A percentile compares a stretch with the other conserved stretches of the same genome.
Conservation (phyloP, 2,113 vertebrate genomes). For the Trichomycterus rosablanca region DNA sequence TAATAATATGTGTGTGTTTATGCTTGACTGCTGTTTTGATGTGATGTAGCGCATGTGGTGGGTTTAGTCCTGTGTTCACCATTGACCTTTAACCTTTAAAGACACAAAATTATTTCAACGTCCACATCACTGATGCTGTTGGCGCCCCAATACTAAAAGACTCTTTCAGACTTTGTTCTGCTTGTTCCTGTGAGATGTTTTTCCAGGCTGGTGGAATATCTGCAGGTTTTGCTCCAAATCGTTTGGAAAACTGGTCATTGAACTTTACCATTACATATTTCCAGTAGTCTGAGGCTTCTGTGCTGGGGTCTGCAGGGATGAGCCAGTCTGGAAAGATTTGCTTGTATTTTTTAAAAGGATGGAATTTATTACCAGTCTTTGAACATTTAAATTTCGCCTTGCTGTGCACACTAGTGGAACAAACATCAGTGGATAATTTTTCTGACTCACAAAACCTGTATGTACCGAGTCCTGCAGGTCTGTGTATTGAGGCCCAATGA, state of each 20-base stretch:
- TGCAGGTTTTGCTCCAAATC: constrained; percentile 23
- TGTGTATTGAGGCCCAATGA: constrained; percentile 52
- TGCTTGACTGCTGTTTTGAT: too few relatives aligned
- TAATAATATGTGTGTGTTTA: too few relatives aligned
- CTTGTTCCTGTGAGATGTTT: constrained; percentile 9
- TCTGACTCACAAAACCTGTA: rapidly evolving
- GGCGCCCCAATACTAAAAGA: too few relatives aligned
- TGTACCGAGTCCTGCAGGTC: constrained; percentile 9
- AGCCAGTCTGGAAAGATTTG: constrained; percentile 54
- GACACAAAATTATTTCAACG: too few relatives aligned
- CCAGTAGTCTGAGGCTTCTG: constrained; percentile 62
- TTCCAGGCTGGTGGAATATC: constrained; percentile 52
- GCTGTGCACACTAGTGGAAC: constrained; percentile 33
- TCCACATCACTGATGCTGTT: too few relatives aligned
- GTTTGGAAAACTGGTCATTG: constrained; percentile 43
- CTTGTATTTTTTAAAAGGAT: constrained; percentile 51
- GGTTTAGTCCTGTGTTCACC: too few relatives aligned
- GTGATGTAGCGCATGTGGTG: too few relatives aligned
- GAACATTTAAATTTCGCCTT: rapidly evolving
- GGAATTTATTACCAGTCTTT: rapidly evolving
- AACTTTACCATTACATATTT: constrained; percentile 55
- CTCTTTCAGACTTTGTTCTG: constrained; percentile 49
- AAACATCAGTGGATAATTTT: constrained; percentile 34
- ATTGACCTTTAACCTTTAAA: too few relatives aligned
- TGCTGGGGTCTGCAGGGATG: constrained; percentile 56